Percentiles rank a stretch among this genome's conserved stretches.
phyloP scores from a whole-genome alignment of 2,113 vertebrate species.

The Sturnira hondurensis region DNA sequence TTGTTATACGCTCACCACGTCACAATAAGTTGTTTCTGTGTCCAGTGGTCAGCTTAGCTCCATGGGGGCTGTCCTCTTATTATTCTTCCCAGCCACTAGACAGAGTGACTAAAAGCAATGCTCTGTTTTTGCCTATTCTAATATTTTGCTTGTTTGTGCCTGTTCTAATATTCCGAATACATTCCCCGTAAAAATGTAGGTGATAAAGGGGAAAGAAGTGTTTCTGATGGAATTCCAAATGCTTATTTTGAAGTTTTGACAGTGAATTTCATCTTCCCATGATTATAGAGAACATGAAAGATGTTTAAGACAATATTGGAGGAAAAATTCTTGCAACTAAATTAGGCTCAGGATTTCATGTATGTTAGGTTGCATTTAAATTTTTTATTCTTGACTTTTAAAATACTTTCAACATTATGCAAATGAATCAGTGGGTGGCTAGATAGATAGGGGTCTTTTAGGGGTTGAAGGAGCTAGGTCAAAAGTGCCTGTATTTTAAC shows the following conservation, averaged over 20 bases:
- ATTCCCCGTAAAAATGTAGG: background rate
- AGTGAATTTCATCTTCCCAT: background rate
- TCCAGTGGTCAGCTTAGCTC: background rate
- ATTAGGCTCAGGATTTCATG: background rate
- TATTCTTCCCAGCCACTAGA: background rate
- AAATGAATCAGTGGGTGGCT: background rate
- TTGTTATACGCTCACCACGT: background rate
- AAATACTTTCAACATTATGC: constrained; percentile 11
- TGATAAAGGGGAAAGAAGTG: background rate
- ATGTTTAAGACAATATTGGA: background rate
- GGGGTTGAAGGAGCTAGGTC: background rate
- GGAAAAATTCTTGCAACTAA: background rate
- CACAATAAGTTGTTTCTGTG: background rate
- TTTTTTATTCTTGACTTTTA: constrained; percentile 5
- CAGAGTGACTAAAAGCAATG: background rate
- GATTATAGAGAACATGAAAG: background rate
- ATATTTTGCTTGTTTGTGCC: background rate
- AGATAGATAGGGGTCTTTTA: background rate
- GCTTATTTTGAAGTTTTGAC: constrained; percentile 2
- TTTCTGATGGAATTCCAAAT: background rate
- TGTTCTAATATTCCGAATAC: background rate
- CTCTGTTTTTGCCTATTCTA: background rate
- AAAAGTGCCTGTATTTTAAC: background rate
- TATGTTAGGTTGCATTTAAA: background rate
- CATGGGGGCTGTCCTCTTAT: background rate